Conservation (phyloP, 2,888 invertebrate genomes). For the Colostygia pectinataria region DNA sequence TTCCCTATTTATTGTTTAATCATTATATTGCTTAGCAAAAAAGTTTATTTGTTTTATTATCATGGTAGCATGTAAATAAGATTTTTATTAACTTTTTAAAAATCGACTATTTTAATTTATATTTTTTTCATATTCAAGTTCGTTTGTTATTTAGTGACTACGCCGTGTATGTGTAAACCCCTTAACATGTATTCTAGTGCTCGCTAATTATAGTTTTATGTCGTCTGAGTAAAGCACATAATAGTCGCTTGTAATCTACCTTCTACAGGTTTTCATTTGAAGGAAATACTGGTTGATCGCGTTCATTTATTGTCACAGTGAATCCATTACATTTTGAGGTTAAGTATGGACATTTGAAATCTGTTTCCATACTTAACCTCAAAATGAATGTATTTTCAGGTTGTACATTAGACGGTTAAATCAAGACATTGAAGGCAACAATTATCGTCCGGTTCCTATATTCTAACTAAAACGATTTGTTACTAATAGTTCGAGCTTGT, state of each 20-base stretch:
- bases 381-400: too few relatives aligned
- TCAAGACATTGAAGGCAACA: too few relatives aligned
- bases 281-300: too few relatives aligned
- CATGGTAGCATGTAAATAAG: conserved; percentile 74
- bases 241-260: conserved; percentile 48
- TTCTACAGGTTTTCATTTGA: too few relatives aligned
- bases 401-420: too few relatives aligned
- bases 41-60: conserved; percentile 54
- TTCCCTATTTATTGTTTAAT: conserved; percentile 63
- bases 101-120: conserved; percentile 41
- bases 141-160: conserved; percentile 80
- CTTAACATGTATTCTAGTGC: conserved; percentile 59
- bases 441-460: too few relatives aligned
- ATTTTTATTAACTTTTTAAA: conserved; percentile 70
- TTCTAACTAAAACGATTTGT: too few relatives aligned
- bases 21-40: conserved; percentile 72
- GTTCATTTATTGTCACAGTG: too few relatives aligned
- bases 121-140: conserved; percentile 51
- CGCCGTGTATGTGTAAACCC: conserved; percentile 62
- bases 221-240: conserved; percentile 34
- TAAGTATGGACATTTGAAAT: too few relatives aligned
- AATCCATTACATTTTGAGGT: too few relatives aligned
- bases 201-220: conserved; percentile 43
- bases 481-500: too few relatives aligned
- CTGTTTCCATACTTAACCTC: too few relatives aligned